Base-by-base conservation (phyloP, 2,797 vertebrate species). In the Pogoniulus pusillus region DNA sequence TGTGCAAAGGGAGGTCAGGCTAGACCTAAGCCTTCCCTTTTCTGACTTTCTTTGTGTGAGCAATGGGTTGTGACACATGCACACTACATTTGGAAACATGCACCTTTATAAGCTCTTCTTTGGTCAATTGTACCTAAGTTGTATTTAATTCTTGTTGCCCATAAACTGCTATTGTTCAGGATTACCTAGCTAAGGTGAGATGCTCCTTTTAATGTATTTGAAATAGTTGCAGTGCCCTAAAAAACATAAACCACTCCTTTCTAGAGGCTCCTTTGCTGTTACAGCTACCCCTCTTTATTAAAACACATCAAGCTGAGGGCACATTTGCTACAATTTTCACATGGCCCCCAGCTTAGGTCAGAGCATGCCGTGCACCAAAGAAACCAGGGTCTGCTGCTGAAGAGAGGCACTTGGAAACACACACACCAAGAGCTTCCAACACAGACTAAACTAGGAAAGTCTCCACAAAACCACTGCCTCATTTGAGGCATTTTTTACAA, bases 161-260 rank as follows among this genome's bases (percentile, higher is more conserved):
- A 73, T 96, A 91, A 97, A 97, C 94, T n/a, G 78, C 94, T 94
- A 74, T 34, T 89, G 79, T 82, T 94, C 87, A 93, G 91, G 80
- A 94, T 91, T 89, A 96, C 72, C 91, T 91, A 94, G 95, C 95
- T 95, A 96, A 96, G 32, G 20, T 86, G 74, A 86, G 69, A 91
- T 84, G 69, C 66, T 60, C 72, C 78, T 88, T 92, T 96, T 96
- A 96, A 97, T 75, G 72, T 54, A 96, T 88, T 90, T 82, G 70
- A 68, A 95, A 93, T 96, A 96, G 95, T 41, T 95, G 89, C 96
- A 94, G 80, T 75, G 71, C 85, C 85, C 86, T 93, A 95, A 93
- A 95, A 84, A 41, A 41, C n/a, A 41, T 64, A 62, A 93, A 87
- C 82, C 73, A 93, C 81, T 55, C 37, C 41, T 30, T 93, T 41